Evolutionary conservation across 2,113 vertebrate genomes (phyloP), one percentile per base, ranked within the genome.

Genomic region (Actenoides lindsayi): DNA sequence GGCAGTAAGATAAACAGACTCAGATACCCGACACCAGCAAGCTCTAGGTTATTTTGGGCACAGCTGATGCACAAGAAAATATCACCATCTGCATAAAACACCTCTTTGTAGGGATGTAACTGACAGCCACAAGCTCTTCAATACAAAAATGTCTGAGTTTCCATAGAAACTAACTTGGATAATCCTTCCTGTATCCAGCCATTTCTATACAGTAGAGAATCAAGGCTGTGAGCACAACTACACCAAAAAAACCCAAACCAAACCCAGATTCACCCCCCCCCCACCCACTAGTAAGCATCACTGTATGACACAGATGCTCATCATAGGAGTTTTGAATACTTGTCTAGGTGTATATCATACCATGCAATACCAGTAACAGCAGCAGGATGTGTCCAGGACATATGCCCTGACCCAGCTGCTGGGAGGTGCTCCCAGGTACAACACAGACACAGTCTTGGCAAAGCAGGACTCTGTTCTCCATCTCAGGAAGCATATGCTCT

Each of bases 141-240:
- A n/a, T 57, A 79, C 67, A 91, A 85, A 96, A 95, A 80, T 82
- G 87, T 62, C 87, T 84, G 70, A 57, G 93, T 96, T 96, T 90
- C 94, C 89, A 96, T 97, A 88, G 96, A 90, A 97, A 97, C 94
- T 69, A 59, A 90, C 67, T 90, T 83, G 25, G 41, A 64, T 95
- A 87, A 91, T 94, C 81, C 80, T 94, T 77, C 39, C 65, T 93
- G 39, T 80, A 85, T 39, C 67, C 82, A 93, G 68, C 42, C 71
- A 73, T 79, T 95, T 93, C 65, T 87, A 39, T 73, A 31, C 63
- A 68, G 57, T 13, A 62, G 33, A 83, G 67, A 82, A 64, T 65
- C n/a, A 31, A 78, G 59, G 81, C 70, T 89, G 44, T 79, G 76
- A 92, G 83, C 83, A 88, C 37, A 87, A 85, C 76, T n/a, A n/a